Conservation (phyloP, 2,888 invertebrate genomes). For the Pocota personata region DNA sequence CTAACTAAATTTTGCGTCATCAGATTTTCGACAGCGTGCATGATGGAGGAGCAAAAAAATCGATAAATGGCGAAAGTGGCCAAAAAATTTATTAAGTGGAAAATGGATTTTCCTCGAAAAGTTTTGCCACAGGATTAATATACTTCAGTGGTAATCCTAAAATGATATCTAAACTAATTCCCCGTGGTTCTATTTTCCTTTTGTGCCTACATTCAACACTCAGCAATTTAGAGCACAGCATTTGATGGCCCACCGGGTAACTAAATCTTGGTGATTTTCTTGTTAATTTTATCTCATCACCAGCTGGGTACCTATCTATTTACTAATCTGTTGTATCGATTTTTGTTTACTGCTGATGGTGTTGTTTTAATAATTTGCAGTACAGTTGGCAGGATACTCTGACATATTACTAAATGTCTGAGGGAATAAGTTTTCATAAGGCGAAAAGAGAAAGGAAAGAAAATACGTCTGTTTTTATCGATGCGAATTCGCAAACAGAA, state of each 20-base stretch:
- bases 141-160: neutral
- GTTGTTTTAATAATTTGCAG: neutral
- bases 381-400: neutral
- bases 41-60: neutral
- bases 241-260: neutral
- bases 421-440: neutral
- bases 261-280: constrained; percentile 7
- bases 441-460: too few relatives aligned
- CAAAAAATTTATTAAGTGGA: constrained; percentile 19
- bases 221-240: neutral
- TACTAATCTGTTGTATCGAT: constrained; percentile 19
- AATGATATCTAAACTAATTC: constrained; percentile 1
- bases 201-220: neutral
- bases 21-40: neutral
- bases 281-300: constrained; percentile 2
- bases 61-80: neutral
- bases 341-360: neutral
- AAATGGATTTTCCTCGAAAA: neutral
- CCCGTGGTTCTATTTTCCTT: neutral
- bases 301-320: neutral
- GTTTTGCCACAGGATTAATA: neutral
- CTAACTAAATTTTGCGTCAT: neutral
- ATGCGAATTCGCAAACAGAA: neutral
- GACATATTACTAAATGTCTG: neutral
- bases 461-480: neutral